Evolutionary conservation across 2,113 vertebrate species (phyloP).

Genomic region (Perca schrenkii): DNA sequence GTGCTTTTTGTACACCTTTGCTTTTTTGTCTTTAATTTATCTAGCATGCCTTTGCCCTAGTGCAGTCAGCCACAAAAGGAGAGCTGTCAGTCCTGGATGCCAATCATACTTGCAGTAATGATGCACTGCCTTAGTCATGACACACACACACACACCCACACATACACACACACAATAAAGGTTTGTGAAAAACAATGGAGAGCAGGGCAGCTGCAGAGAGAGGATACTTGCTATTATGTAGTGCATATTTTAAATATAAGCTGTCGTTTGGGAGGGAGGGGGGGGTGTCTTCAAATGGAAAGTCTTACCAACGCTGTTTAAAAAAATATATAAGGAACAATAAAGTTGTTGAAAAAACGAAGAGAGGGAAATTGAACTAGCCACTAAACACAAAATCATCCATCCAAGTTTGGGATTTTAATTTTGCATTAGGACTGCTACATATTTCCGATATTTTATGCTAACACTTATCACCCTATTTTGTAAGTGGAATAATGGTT

Average conservation of each 20-base stretch:
- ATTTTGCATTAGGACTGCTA: neutral
- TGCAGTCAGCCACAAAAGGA: slow-evolving; percentile 57
- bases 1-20: slow-evolving; percentile 36
- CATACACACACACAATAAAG: neutral
- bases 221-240: neutral
- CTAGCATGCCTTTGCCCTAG: slow-evolving; percentile 24
- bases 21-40: slow-evolving; percentile 51
- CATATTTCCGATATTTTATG: neutral
- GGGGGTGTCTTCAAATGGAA: neutral
- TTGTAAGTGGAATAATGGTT: neutral
- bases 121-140: slow-evolving; percentile 30
- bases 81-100: slow-evolving; percentile 66
- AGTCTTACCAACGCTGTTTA: neutral
- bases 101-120: slow-evolving; percentile 61
- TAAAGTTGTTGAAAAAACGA: neutral
- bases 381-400: neutral
- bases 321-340: neutral
- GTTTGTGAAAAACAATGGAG: neutral
- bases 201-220: neutral
- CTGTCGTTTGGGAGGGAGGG: too few relatives aligned
- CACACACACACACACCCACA: neutral
- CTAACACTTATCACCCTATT: neutral
- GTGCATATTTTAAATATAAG: neutral
- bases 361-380: neutral
- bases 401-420: neutral